phyloP scores from a whole-genome alignment of 2,888 invertebrate species.

The Muschampia plurimacula region DNA sequence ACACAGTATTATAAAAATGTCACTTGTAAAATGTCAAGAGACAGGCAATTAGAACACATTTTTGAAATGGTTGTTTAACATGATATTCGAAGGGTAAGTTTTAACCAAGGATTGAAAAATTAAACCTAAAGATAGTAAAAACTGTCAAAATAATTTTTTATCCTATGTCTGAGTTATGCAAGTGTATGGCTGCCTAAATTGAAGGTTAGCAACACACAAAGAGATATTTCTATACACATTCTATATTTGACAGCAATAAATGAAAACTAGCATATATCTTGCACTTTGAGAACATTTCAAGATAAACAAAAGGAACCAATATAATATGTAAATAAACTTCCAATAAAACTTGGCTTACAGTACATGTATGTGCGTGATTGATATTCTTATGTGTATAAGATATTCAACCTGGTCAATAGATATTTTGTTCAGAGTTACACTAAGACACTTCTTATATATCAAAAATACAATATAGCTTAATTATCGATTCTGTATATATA shows the following conservation, averaged over 20 bases:
- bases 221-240: neutral
- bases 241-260: too few species aligned
- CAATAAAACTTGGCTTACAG: neutral
- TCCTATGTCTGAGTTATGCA: neutral
- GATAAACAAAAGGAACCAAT: slow-evolving; percentile 1
- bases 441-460: slow-evolving; percentile 17
- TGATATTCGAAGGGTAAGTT: too few species aligned
- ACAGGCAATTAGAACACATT: too few species aligned
- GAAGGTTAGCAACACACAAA: neutral
- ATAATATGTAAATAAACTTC: neutral
- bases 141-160: neutral
- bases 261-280: too few species aligned
- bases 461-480: slow-evolving; percentile 28
- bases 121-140: neutral
- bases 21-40: too few species aligned
- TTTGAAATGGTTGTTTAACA: too few species aligned
- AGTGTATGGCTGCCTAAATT: neutral
- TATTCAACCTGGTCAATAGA: neutral
- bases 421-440: slow-evolving; percentile 10
- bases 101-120: too few species aligned
- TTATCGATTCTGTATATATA: slow-evolving; percentile 63
- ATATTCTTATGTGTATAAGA: neutral
- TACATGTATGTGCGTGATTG: slow-evolving; percentile 3
- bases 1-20: too few species aligned
- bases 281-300: neutral